Conservation (phyloP, 2,797 vertebrate genomes). For the Morelia viridis region DNA sequence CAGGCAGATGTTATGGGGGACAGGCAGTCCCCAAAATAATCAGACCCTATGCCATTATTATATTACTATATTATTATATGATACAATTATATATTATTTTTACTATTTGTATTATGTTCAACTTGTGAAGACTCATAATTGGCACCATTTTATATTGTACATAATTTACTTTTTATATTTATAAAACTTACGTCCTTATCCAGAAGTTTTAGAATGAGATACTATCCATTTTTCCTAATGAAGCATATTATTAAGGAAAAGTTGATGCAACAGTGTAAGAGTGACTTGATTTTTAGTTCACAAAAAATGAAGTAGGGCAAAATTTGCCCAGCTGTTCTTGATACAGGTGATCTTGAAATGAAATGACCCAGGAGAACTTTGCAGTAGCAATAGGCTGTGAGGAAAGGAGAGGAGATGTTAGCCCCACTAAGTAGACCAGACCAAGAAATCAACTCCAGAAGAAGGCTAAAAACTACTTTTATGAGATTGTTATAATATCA, state of each 20-base stretch:
- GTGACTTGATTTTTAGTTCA: slow-evolving; percentile 49
- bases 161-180: slow-evolving; percentile 33
- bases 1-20: background rate
- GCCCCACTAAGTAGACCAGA: too few relatives aligned
- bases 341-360: background rate
- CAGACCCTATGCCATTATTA: background rate
- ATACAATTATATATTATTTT: background rate
- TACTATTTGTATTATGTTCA: slow-evolving; percentile 7
- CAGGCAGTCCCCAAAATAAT: background rate
- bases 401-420: background rate
- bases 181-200: slow-evolving; percentile 33
- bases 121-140: slow-evolving; percentile 41
- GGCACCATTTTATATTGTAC: slow-evolving; percentile 15
- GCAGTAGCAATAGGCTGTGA: background rate
- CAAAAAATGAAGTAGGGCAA: slow-evolving; percentile 33
- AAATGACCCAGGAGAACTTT: background rate
- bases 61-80: background rate
- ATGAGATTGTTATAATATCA: too few relatives aligned
- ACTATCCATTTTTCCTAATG: slow-evolving; percentile 19
- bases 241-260: slow-evolving; percentile 24
- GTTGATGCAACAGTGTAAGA: slow-evolving; percentile 11
- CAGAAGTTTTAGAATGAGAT: slow-evolving; percentile 8
- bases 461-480: too few relatives aligned
- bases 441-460: too few relatives aligned
- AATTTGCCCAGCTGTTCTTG: background rate